Conservation (phyloP, 2,797 vertebrate species). For the Hypotaenidia okinawae region DNA sequence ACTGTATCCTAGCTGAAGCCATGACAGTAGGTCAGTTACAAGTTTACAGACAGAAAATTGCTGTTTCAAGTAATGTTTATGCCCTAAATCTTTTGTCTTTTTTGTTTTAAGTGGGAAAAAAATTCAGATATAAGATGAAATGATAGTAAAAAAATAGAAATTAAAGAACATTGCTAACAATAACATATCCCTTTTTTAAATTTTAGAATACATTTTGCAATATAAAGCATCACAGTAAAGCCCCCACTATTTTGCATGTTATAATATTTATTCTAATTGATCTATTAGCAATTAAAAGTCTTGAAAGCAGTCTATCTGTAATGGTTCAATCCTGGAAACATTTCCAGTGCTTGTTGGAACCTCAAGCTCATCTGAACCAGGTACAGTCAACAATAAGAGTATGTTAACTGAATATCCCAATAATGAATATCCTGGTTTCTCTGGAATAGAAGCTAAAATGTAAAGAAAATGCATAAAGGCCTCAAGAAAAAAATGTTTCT, state of each 20-base stretch:
- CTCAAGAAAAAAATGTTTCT: not conserved
- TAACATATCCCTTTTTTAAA: not conserved
- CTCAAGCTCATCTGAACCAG: not conserved
- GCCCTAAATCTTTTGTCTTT: not conserved
- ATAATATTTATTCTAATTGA: not conserved
- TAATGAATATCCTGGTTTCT: not conserved
- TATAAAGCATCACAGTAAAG: not conserved
- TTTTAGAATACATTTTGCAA: not conserved
- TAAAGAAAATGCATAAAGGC: not conserved
- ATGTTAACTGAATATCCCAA: not conserved
- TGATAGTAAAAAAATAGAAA: not conserved
- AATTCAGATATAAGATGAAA: not conserved
- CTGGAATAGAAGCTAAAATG: not conserved
- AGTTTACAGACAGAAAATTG: accelerated
- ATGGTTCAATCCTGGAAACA: not conserved
- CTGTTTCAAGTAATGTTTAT: not conserved
- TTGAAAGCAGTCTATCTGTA: not conserved
- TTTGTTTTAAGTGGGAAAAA: not conserved
- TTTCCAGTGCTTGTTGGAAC: not conserved
- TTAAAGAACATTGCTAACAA: accelerated
- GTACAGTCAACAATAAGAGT: not conserved
- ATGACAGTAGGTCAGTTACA: not conserved
- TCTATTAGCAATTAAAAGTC: not conserved
- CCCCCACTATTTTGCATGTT: not conserved
- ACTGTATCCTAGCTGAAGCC: too few species aligned